Evolutionary conservation across 2,888 invertebrate genomes (phyloP), one percentile per base, ranked within the genome.

Genomic region (Troides aeacus): DNA sequence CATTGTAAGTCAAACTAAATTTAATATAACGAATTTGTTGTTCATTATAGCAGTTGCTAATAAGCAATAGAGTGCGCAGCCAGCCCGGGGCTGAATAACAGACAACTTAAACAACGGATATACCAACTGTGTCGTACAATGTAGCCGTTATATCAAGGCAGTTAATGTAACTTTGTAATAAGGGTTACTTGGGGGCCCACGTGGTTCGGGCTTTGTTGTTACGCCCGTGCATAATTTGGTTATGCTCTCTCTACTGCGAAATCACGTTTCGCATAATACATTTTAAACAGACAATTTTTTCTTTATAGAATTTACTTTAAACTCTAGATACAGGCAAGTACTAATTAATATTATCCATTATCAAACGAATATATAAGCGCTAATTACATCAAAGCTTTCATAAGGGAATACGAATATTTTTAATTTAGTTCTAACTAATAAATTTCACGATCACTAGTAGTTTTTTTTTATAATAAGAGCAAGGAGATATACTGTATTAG

Each of bases 131-230:
- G 74, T 71, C 72, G 68, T 74, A 74, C 72, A 73, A 78, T 77
- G 79, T 79, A 76, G 72, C 74, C 72, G 67, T 69, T 80, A 79
- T 80, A 80, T 77, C 80, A 76, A 84, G 76, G 79, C 79, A 84
- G 84, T 84, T 86, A 85, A 84, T 84, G 83, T 87, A 87, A 90
- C 88, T 89, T 87, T 81, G 84, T 88, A 86, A 86, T 88, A 85
- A 86, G 84, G 86, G 85, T 83, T 84, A 81, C 79, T 80, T 77
- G 73, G 70, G 30, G 76, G 77, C 77, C 79, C 79, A 79, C 78
- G 78, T 79, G 81, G 81, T 78, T 77, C 70, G 78, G 78, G 80
- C 82, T 82, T 82, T 79, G 81, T 81, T 78, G 78, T 74, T 77
- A 70, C 74, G 75, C 76, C 69, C 74, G 79, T 87, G 87, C 85